Evolutionary conservation across 1,140 invertebrate genomes (phyloP), one percentile per base, ranked within the genome.

Genomic region (Cepaea nemoralis): DNA sequence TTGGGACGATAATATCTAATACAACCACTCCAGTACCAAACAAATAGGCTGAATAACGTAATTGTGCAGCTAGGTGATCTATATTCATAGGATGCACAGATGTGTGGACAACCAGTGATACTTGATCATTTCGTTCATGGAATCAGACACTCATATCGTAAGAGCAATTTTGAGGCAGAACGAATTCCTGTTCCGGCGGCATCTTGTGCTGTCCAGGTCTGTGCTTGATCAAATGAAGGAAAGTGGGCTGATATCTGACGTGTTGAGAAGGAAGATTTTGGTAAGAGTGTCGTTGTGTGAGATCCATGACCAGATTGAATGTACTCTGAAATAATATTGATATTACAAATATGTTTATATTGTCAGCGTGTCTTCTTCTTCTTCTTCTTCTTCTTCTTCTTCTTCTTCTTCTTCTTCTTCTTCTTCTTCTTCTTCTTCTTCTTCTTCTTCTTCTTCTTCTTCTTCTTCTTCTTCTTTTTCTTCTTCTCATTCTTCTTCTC

Each of bases 121-220:
- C 40, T 45, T 8, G 1, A 3, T 27, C 10, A 2, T 42, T 45
- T 33, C 33, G 14, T n/a, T 33, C 27, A 81, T 59, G 73, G 59
- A 75, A 33, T 79, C 75, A 40, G 84, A 85, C 24, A n/a, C 33
- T 0, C 31, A 73, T 5, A 77, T 85, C 22, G 82, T 83, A 0
- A 71, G 59, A 2, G 77, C 77, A 8, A 83, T 85, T 45, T 55
- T 85, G 73, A 71, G 74, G 33, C 83, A 83, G 45, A 85, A 85
- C 33, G 77, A 81, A 42, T 77, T 70, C 39, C 70, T 82, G 33
- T 59, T 85, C 8, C 59, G 80, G 6, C 82, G 84, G 27, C 84
- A 85, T 77, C 78, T 85, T 39, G 81, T 85, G 6, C 59, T 85
- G n/a, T 85, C 84, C 6, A 75, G 39, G 22, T 82, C 80, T 14